These are phyloP conservation scores for Clamator glandarius DNA, from an alignment of 2,797 vertebrate genomes.

Conservation along the genomic window DNA sequence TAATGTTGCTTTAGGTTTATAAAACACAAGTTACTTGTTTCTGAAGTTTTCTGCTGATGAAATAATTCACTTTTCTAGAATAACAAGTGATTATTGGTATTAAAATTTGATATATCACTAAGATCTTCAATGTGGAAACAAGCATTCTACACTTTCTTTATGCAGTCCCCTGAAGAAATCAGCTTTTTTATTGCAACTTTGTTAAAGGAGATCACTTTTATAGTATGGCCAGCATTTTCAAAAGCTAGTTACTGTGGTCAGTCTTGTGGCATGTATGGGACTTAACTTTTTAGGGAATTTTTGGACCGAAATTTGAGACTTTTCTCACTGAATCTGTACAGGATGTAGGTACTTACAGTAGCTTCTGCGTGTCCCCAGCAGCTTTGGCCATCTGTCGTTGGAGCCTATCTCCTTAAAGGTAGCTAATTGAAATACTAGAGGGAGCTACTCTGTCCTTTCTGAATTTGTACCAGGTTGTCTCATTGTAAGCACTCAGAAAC, in stretches of 20 bases:
- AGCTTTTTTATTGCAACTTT: neutral
- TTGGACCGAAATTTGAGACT: neutral
- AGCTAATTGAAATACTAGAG: neutral
- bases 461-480: neutral
- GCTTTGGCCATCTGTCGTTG: neutral
- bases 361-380: neutral
- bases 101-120: constrained; percentile 50
- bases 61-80: constrained; percentile 69
- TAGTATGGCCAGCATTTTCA: neutral
- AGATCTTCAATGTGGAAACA: constrained; percentile 42
- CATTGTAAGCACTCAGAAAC: neutral
- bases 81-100: constrained; percentile 51
- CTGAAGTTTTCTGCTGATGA: constrained; percentile 75
- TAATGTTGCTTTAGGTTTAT: constrained; percentile 74
- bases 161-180: neutral
- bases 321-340: neutral
- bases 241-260: neutral
- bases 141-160: neutral
- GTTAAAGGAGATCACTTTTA: neutral
- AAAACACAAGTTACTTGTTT: constrained; percentile 73
- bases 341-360: neutral
- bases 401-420: neutral
- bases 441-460: neutral
- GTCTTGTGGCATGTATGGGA: neutral
- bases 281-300: neutral